Evolutionary conservation across 2,888 invertebrate genomes (phyloP).

Genomic region (Dromius quadrimaculatus): DNA sequence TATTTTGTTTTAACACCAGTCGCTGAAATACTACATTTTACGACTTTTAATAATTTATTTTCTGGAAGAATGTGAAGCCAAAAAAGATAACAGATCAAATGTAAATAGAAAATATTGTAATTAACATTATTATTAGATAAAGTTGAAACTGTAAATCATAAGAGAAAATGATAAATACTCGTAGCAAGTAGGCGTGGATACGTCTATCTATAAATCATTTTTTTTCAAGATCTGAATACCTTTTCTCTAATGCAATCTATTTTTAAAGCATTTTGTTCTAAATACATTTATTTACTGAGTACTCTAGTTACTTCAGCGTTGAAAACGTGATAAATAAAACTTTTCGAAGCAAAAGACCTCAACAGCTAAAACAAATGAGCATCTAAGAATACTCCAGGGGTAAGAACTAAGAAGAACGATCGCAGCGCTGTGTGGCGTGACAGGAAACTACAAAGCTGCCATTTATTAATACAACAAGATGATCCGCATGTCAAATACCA

Average conservation of each 20-base stretch:
- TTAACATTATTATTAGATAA: slow-evolving; percentile 49
- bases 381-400: slow-evolving; percentile 36
- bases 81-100: slow-evolving; percentile 31
- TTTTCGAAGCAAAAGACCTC: slow-evolving; percentile 6
- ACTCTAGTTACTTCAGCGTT: slow-evolving; percentile 11
- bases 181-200: slow-evolving; percentile 35
- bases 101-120: slow-evolving; percentile 38
- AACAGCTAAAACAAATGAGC: slow-evolving; percentile 30
- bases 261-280: slow-evolving; percentile 37
- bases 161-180: slow-evolving; percentile 41
- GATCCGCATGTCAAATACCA: slow-evolving; percentile 41
- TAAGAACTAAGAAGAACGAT: background rate
- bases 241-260: slow-evolving; percentile 39
- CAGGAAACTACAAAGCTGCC: slow-evolving; percentile 39
- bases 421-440: slow-evolving; percentile 2
- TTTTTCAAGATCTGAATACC: slow-evolving; percentile 32
- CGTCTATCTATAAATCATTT: slow-evolving; percentile 40
- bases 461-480: slow-evolving; percentile 46
- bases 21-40: slow-evolving; percentile 31
- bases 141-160: slow-evolving; percentile 34
- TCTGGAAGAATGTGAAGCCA: slow-evolving; percentile 18
- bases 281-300: slow-evolving; percentile 33
- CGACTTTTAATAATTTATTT: slow-evolving; percentile 38
- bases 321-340: slow-evolving; percentile 11
- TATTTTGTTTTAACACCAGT: slow-evolving; percentile 21